These are phyloP conservation scores for Pseudomyrmex sp. DNA, from an alignment of 1,140 invertebrate genomes.

Conservation along the genomic window DNA sequence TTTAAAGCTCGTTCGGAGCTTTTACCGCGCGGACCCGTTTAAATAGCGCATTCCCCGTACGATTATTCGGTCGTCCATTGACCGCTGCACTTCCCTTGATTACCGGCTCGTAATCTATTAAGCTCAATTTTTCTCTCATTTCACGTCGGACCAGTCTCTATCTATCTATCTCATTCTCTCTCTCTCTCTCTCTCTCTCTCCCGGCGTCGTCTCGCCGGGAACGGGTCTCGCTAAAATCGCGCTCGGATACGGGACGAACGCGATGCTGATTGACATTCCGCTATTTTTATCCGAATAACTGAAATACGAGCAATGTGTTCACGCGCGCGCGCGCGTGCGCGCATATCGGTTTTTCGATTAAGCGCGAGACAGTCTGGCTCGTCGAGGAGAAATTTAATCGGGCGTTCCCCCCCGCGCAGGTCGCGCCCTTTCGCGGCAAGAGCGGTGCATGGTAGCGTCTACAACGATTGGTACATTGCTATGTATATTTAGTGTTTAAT, in stretches of 20 bases:
- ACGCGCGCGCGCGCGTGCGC: not conserved
- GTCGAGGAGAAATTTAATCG: conserved; percentile 59
- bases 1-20: conserved; percentile 55
- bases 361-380: conserved; percentile 53
- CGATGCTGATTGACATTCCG: conserved; percentile 53
- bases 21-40: conserved; percentile 39
- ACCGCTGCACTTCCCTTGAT: conserved; percentile 42
- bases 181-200: not conserved
- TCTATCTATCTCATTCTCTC: too few relatives aligned
- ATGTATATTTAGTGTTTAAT: conserved; percentile 76
- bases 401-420: conserved; percentile 26
- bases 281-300: conserved; percentile 40
- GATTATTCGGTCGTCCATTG: conserved; percentile 52
- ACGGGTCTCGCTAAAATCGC: conserved; percentile 4
- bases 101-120: conserved; percentile 50
- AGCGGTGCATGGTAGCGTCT: conserved; percentile 69
- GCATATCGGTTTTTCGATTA: conserved; percentile 53
- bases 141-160: conserved; percentile 12
- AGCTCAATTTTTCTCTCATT: conserved; percentile 55
- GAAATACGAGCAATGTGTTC: not conserved
- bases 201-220: not conserved
- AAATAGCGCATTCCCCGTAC: conserved; percentile 31
- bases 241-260: conserved; percentile 10
- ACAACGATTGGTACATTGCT: conserved; percentile 79
- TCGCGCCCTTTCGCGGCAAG: conserved; percentile 5